phyloP scores from a whole-genome alignment of 2,797 vertebrate genomes.

The Linurgus olivaceus region DNA sequence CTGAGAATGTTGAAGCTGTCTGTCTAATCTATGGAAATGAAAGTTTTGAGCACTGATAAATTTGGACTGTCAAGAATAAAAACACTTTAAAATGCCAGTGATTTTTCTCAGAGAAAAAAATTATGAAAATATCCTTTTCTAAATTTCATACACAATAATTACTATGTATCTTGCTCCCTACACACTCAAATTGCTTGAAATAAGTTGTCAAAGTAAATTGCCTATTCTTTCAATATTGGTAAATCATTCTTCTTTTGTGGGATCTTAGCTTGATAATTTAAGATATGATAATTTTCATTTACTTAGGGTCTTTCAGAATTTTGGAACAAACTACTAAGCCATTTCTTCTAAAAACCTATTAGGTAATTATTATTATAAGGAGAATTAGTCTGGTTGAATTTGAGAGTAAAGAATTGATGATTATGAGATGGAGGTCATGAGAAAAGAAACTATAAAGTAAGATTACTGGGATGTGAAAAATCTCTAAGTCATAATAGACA shows the following conservation, averaged over 20 bases:
- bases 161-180: conserved; percentile 1
- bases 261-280: conserved; percentile 51
- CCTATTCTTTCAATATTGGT: conserved; percentile 67
- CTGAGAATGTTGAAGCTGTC: conserved; percentile 51
- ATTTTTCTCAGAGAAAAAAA: conserved; percentile 25
- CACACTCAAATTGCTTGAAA: conserved; percentile 46
- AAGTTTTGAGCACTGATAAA: conserved; percentile 33
- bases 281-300: conserved; percentile 56
- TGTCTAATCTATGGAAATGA: conserved; percentile 52
- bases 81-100: conserved; percentile 2
- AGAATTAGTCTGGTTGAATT: conserved; percentile 39
- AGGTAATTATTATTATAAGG: conserved; percentile 45
- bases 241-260: conserved; percentile 68
- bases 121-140: conserved; percentile 5
- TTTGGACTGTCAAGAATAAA: conserved; percentile 33
- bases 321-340: conserved; percentile 40
- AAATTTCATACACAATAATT: conserved; percentile 59
- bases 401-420: conserved; percentile 44
- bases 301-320: conserved; percentile 53
- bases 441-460: conserved; percentile 34
- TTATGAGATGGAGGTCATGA: conserved; percentile 13
- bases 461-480: conserved; percentile 14
- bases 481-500: background rate
- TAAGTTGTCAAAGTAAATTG: conserved; percentile 67
- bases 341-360: conserved; percentile 58